phyloP scores from a whole-genome alignment of 2,888 invertebrate genomes.

The Spilosoma lubricipeda region DNA sequence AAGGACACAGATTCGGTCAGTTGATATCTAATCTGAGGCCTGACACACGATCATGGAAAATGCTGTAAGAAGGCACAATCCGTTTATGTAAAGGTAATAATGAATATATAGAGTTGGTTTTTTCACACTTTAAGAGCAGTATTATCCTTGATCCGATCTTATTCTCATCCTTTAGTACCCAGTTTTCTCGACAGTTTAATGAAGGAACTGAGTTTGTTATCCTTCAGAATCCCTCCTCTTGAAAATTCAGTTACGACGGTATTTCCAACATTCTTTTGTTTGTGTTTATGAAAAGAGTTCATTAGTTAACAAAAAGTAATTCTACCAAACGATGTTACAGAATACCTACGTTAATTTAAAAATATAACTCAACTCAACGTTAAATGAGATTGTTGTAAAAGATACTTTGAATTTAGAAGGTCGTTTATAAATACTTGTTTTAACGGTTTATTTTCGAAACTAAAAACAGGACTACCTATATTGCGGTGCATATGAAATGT shows the following conservation, averaged over 20 bases:
- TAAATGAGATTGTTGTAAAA: background rate
- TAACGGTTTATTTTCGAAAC: slow-evolving; percentile 1
- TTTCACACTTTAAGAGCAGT: slow-evolving; percentile 8
- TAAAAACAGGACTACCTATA: slow-evolving; percentile 15
- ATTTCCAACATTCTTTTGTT: slow-evolving; percentile 13
- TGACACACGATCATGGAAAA: too few relatives aligned
- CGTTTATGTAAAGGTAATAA: background rate
- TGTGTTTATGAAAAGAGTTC: slow-evolving; percentile 19
- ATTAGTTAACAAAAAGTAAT: background rate
- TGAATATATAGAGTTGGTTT: background rate
- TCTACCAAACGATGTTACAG: background rate
- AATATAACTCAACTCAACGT: background rate
- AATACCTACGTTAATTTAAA: background rate
- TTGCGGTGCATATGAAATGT: slow-evolving; percentile 44
- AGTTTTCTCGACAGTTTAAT: slow-evolving; percentile 25
- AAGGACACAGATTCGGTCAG: background rate
- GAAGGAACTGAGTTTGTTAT: slow-evolving; percentile 25
- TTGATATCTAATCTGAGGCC: background rate
- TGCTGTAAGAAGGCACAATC: too few relatives aligned
- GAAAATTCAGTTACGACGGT: slow-evolving; percentile 17
- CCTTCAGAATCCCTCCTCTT: slow-evolving; percentile 19
- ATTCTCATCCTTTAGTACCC: slow-evolving; percentile 23
- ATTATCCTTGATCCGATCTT: slow-evolving; percentile 24
- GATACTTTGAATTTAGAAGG: background rate
- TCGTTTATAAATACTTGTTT: background rate